Conservation (phyloP, 2,888 invertebrate species). For the Lathronympha strigana region DNA sequence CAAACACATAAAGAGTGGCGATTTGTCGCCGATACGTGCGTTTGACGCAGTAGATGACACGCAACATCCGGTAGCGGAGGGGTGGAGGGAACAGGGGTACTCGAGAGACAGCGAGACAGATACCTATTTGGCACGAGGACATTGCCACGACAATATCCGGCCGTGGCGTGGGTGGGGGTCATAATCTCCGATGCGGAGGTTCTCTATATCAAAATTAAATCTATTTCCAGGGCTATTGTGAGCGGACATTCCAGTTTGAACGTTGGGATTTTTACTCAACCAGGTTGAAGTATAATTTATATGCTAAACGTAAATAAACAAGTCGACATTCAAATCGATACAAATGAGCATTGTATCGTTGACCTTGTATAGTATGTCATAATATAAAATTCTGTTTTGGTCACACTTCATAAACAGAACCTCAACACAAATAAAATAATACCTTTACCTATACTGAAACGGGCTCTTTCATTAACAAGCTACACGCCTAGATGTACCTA, state of each 20-base stretch:
- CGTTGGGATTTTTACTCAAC: slow-evolving; percentile 1
- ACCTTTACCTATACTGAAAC: too few relatives aligned
- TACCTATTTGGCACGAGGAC: slow-evolving; percentile 40
- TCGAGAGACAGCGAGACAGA: slow-evolving; percentile 26
- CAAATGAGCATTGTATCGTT: too few relatives aligned
- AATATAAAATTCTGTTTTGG: too few relatives aligned
- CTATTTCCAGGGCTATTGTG: slow-evolving; percentile 29
- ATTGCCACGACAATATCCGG: slow-evolving; percentile 49
- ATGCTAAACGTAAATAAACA: neutral
- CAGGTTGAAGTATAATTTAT: neutral
- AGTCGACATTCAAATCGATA: too few relatives aligned
- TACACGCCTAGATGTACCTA: too few relatives aligned
- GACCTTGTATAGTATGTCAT: too few relatives aligned
- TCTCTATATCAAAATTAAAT: slow-evolving; percentile 38
- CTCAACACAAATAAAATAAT: too few relatives aligned
- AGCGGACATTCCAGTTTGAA: neutral
- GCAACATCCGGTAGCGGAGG: slow-evolving; percentile 44
- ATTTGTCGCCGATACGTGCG: slow-evolving; percentile 32
- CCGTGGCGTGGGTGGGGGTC: slow-evolving; percentile 45
- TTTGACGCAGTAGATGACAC: slow-evolving; percentile 47
- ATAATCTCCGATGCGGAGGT: slow-evolving; percentile 45
- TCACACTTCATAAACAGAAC: too few relatives aligned
- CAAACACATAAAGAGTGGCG: slow-evolving; percentile 33
- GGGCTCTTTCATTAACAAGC: too few relatives aligned
- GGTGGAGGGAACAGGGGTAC: neutral